Conservation (phyloP, 2,888 invertebrate species). For the Eulithis prunata region DNA sequence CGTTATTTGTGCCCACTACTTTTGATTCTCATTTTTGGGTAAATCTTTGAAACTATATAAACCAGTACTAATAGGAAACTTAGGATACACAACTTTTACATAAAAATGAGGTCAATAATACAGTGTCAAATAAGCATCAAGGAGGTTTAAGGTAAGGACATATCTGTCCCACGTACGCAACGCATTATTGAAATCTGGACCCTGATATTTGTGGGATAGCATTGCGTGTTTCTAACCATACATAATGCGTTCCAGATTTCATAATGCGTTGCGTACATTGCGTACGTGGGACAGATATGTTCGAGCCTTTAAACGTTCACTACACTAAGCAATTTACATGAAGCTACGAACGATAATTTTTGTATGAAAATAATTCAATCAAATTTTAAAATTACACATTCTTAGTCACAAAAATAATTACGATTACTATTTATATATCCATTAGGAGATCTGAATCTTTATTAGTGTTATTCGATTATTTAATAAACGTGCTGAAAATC, state of each 20-base stretch:
- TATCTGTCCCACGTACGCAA: no score
- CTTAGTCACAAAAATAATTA: constrained; percentile 51
- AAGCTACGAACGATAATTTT: constrained; percentile 52
- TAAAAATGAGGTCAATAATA: constrained; percentile 45
- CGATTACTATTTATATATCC: constrained; percentile 45
- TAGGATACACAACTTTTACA: constrained; percentile 56
- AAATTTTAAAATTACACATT: constrained; percentile 47
- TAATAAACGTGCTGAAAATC: constrained; percentile 25
- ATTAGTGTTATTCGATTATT: constrained; percentile 29
- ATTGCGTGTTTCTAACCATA: no score
- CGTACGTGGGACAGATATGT: no score
- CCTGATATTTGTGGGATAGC: no score
- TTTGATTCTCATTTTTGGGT: constrained; percentile 38
- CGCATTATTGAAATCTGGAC: no score
- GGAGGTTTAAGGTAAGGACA: no score
- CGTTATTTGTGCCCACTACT: constrained; percentile 68
- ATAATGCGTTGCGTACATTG: no score
- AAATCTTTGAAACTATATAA: constrained; percentile 45
- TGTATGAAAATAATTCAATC: constrained; percentile 51
- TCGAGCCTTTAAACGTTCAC: constrained; percentile 32
- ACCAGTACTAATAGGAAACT: constrained; percentile 49
- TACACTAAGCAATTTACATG: constrained; percentile 59
- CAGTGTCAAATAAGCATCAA: constrained; percentile 37
- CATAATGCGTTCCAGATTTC: no score
- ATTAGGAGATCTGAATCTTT: constrained; percentile 47